Evolutionary conservation across 2,113 vertebrate species (phyloP).

Genomic region (Solea senegalensis): DNA sequence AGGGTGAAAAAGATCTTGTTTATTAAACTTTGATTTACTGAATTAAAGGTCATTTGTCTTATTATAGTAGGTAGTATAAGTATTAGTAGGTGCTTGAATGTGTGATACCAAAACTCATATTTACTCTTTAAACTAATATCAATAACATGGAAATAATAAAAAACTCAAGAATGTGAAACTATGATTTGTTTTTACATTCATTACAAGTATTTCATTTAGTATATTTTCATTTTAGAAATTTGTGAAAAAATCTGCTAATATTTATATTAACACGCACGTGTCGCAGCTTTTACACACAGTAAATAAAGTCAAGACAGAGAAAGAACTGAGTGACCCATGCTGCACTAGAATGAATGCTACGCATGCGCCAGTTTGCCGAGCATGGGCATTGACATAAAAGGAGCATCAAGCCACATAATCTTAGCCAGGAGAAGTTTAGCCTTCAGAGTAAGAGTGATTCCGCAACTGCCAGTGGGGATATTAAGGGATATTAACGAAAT

Average conservation of each 20-base stretch:
- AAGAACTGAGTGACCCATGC: slow-evolving; percentile 1
- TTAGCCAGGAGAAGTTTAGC: neutral
- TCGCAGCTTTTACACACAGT: neutral
- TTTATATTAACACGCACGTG: neutral
- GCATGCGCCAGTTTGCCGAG: slow-evolving; percentile 41
- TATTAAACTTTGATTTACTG: neutral
- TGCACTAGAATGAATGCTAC: slow-evolving; percentile 66
- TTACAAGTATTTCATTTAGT: too few relatives aligned
- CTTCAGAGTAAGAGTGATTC: slow-evolving; percentile 45
- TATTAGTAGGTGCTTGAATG: too few relatives aligned
- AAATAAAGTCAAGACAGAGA: neutral
- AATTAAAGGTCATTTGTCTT: neutral
- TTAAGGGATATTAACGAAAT: too few relatives aligned
- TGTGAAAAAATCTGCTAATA: too few relatives aligned
- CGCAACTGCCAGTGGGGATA: too few relatives aligned
- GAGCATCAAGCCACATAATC: neutral
- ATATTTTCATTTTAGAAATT: too few relatives aligned
- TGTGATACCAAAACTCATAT: neutral
- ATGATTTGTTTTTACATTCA: too few relatives aligned
- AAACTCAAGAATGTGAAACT: too few relatives aligned
- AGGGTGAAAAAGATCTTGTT: slow-evolving; percentile 1
- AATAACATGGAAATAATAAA: too few relatives aligned
- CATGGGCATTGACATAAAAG: slow-evolving; percentile 45
- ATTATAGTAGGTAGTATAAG: too few relatives aligned
- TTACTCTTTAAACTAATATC: neutral